Conservation (phyloP, 2,888 invertebrate species). For the Gasteruption jaculator region DNA sequence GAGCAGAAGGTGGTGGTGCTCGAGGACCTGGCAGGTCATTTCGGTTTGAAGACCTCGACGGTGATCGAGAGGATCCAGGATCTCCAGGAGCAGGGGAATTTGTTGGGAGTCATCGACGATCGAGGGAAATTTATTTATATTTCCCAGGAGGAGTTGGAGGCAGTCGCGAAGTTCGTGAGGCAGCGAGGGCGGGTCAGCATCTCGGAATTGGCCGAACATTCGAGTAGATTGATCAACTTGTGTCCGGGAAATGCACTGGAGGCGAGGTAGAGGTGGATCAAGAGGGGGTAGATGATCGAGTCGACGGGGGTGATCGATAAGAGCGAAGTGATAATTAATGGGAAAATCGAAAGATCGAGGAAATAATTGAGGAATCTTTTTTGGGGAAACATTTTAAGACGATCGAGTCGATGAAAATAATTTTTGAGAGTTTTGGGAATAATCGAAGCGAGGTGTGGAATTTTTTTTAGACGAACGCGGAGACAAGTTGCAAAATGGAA, state of each 20-base stretch:
- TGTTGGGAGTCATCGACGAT: conserved; percentile 98
- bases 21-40: conserved; percentile 89
- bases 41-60: conserved; percentile 86
- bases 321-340: too few species aligned
- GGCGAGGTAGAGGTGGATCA: conserved; percentile 19
- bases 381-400: too few species aligned
- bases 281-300: background rate
- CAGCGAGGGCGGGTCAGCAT: conserved; percentile 94
- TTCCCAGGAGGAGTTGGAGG: conserved; percentile 81
- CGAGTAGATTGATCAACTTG: conserved; percentile 86
- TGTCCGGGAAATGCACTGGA: conserved; percentile 51
- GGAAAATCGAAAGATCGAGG: too few species aligned
- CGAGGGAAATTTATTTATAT: conserved; percentile 99
- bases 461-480: too few species aligned
- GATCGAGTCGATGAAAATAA: too few species aligned
- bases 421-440: too few species aligned
- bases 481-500: too few species aligned
- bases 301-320: too few species aligned
- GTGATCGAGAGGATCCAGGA: conserved; percentile 83
- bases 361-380: too few species aligned
- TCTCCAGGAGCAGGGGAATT: conserved; percentile 72
- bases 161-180: conserved; percentile 91
- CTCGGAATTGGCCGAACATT: conserved; percentile 87
- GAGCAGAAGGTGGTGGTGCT: conserved; percentile 87
- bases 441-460: too few species aligned